A percentile compares a stretch with the other conserved stretches of the same genome.
Conservation (phyloP, 2,797 vertebrate species). For the Sus cebifrons region DNA sequence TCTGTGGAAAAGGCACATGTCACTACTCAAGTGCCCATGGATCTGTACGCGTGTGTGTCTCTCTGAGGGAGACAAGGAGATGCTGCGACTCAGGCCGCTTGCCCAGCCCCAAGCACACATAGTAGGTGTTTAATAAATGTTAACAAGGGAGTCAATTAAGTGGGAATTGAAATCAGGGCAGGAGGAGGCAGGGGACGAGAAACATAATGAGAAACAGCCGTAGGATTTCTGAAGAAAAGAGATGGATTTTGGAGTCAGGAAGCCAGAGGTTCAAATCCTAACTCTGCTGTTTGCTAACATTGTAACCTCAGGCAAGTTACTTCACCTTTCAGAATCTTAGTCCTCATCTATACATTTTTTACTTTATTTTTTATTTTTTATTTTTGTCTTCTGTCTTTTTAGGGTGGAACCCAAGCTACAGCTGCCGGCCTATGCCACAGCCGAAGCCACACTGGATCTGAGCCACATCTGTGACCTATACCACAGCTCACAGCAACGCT, state of each 20-base stretch:
- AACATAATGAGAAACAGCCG: background rate
- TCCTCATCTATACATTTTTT: background rate
- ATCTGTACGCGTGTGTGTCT: background rate
- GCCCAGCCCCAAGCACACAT: background rate
- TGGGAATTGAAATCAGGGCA: background rate
- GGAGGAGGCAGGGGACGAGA: background rate
- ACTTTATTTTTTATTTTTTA: no score
- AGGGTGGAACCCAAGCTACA: no score
- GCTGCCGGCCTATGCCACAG: no score
- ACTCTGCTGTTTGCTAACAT: background rate
- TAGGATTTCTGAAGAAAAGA: background rate
- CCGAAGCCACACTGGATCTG: no score
- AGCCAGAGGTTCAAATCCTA: background rate
- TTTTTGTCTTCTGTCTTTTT: no score
- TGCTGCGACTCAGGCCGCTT: background rate
- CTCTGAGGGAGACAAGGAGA: background rate
- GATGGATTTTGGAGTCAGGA: background rate
- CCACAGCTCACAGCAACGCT: no score
- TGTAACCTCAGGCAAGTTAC: background rate
- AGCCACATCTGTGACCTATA: no score
- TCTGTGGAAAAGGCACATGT: background rate
- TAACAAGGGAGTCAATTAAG: background rate
- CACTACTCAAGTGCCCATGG: fast-evolving
- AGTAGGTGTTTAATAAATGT: background rate
- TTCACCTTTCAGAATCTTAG: background rate